A percentile compares a stretch with the other conserved stretches of the same genome.
Evolutionary conservation across 2,797 vertebrate species (phyloP).

Genomic region (Pagetopsis macropterus): DNA sequence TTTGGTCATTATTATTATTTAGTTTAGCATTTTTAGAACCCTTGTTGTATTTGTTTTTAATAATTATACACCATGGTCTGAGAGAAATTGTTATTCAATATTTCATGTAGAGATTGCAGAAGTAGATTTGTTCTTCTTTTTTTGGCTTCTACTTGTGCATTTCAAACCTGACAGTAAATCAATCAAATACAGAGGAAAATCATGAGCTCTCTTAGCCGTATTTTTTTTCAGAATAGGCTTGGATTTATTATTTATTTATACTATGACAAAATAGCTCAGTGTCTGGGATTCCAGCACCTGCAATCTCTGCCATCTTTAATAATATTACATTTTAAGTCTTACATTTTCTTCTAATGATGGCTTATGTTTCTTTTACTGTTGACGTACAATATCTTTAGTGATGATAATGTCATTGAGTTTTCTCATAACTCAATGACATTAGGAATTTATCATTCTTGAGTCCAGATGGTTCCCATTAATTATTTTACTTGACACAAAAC

Average conservation of each 20-base stretch:
- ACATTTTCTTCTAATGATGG: neutral
- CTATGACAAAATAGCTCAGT: conserved; percentile 35
- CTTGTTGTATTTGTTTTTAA: too few species aligned
- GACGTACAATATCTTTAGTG: neutral
- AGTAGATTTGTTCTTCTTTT: too few species aligned
- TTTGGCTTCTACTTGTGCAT: neutral
- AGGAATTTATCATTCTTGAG: neutral
- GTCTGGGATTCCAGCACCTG: conserved; percentile 13
- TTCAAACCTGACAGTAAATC: neutral
- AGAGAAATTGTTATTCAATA: too few species aligned
- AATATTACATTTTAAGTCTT: neutral
- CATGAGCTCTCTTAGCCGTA: neutral
- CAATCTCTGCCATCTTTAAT: conserved; percentile 3
- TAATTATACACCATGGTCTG: too few species aligned
- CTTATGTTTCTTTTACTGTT: neutral
- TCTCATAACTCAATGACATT: too few species aligned
- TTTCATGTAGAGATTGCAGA: too few species aligned
- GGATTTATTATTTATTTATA: conserved; percentile 36
- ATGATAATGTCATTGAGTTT: too few species aligned
- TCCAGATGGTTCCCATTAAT: neutral
- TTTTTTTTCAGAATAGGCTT: conserved; percentile 32
- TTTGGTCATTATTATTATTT: too few species aligned
- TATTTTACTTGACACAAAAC: neutral
- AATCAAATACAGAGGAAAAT: conserved; percentile 6
- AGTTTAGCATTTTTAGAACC: too few species aligned